phyloP scores from a whole-genome alignment of 2,888 invertebrate genomes.

The Nowickia ferox region DNA sequence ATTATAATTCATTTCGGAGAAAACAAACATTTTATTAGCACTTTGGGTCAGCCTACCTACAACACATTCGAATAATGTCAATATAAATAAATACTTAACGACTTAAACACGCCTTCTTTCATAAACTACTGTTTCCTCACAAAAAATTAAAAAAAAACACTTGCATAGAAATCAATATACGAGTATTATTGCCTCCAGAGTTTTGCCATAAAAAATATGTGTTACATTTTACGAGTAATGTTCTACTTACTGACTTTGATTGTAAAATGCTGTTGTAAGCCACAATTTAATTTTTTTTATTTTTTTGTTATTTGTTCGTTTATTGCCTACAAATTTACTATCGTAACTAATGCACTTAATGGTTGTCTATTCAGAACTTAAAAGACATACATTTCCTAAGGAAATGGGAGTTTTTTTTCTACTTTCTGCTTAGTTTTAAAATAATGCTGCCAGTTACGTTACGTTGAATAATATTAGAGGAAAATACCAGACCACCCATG shows the following conservation, averaged over 20 bases:
- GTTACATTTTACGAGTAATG: not conserved
- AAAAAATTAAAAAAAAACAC: not conserved
- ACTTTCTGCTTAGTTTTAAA: conserved; percentile 1
- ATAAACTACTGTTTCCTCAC: not conserved
- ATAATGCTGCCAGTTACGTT: conserved; percentile 26
- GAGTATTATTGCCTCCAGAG: conserved; percentile 28
- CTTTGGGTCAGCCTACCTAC: not conserved
- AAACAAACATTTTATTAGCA: not conserved
- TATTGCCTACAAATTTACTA: conserved; percentile 41
- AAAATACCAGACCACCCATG: conserved; percentile 20
- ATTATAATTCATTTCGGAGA: no score
- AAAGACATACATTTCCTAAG: conserved; percentile 65
- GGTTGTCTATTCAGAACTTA: conserved; percentile 45
- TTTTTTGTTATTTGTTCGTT: not conserved
- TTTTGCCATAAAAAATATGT: conserved; percentile 4
- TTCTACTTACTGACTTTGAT: not conserved
- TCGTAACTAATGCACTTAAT: conserved; percentile 51
- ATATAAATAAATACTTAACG: not conserved
- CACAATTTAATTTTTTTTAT: not conserved
- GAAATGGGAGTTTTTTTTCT: conserved; percentile 53
- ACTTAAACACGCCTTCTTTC: not conserved
- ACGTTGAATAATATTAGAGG: conserved; percentile 29
- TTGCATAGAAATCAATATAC: conserved; percentile 35
- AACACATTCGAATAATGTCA: not conserved
- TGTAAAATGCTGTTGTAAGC: not conserved